Base-by-base conservation (phyloP, 2,888 invertebrate species). In the Sepiola atlantica region DNA sequence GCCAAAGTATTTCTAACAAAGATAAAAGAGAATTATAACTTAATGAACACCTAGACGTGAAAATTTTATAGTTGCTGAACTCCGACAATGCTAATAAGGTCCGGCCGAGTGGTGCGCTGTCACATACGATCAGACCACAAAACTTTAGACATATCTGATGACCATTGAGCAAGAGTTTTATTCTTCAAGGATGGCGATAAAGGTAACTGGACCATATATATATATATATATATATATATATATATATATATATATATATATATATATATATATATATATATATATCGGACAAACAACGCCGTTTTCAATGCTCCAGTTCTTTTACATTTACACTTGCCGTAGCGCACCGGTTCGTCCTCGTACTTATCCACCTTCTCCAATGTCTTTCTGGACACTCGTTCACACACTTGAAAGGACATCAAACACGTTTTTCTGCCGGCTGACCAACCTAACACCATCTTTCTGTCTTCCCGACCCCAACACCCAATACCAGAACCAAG, bases 1-100 rank as follows among this genome's bases (percentile, higher is more conserved):
- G 77, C 77, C 77, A 77, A 77, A 77, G 77, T 77, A n/a, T 77
- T 77, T 77, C 77, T 77, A 77, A 77, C 77, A 77, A 77, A 77
- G 77, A 77, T 77, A 77, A 77, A 77, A 77, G 77, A 77, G 77
- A 77, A 77, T 77, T 77, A 77, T 77, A 77, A 77, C 77, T 77
- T 77, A 77, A 77, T 77, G 77, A 77, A 77, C 77, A 77, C 77
- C 77, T 77, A 77, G 77, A 77, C 77, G 77, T 77, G 77, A 77
- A 77, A 77, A 77, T 77, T 77, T 77, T 77, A 77, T 77, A 77
- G 77, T 32, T 77, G 77, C n/a, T 77, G 77, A 14, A n/a, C 21
- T 77, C 77, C 77, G 77, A 77, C 77, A 77, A 77, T 77, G 77
- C n/a, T 77, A 77, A 77, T 77, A 77, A 32, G 77, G 77, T 77